Conservation (phyloP, 2,113 vertebrate species). For the Tachysurus fulvidraco region DNA sequence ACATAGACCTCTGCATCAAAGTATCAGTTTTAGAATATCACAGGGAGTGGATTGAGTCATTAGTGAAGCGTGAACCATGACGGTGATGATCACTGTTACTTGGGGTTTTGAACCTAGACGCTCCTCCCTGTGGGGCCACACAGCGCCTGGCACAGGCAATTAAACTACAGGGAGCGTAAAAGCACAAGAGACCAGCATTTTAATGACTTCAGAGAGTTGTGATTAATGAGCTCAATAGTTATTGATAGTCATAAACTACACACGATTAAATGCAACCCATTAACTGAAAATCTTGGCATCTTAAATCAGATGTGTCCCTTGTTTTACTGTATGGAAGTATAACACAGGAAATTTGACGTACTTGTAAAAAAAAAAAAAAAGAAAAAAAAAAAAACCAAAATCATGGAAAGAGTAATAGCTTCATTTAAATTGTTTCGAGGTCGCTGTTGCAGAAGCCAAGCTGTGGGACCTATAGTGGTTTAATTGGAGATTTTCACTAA, state of each 20-base stretch:
- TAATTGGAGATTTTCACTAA: slow-evolving; percentile 6
- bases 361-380: slow-evolving; percentile 1
- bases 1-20: background rate
- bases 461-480: background rate
- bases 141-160: slow-evolving; percentile 47
- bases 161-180: slow-evolving; percentile 52
- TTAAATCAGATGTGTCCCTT: slow-evolving; percentile 38
- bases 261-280: slow-evolving; percentile 50
- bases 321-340: slow-evolving; percentile 20
- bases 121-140: slow-evolving; percentile 32
- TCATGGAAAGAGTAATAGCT: background rate
- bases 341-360: slow-evolving; percentile 10
- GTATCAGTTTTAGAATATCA: slow-evolving; percentile 24
- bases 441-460: background rate
- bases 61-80: slow-evolving; percentile 43
- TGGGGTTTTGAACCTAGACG: slow-evolving; percentile 39
- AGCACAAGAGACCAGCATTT: slow-evolving; percentile 44
- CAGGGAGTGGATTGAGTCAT: slow-evolving; percentile 15
- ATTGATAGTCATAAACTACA: slow-evolving; percentile 55
- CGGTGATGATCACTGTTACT: slow-evolving; percentile 39
- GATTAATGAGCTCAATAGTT: slow-evolving; percentile 52
- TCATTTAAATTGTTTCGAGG: background rate
- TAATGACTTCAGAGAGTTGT: slow-evolving; percentile 47
- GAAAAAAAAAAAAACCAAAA: background rate
- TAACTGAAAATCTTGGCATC: slow-evolving; percentile 39